phyloP scores from a whole-genome alignment of 2,888 invertebrate species.

The Melanotus villosus region DNA sequence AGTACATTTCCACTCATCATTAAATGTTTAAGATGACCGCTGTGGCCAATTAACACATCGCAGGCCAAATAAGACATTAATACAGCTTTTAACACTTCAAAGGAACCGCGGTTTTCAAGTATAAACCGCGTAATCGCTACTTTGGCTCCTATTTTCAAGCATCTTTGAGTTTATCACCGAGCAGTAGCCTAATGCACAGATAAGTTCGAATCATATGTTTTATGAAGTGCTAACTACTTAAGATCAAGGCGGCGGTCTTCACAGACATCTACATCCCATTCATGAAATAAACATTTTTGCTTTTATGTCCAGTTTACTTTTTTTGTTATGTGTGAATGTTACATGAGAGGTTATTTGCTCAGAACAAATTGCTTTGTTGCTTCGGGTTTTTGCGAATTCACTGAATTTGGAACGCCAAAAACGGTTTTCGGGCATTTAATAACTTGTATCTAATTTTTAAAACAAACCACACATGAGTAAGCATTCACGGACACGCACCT shows the following conservation, averaged over 20 bases:
- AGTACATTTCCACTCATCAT: slow-evolving; percentile 39
- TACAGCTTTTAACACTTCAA: slow-evolving; percentile 64
- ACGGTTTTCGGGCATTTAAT: background rate
- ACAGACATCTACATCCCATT: slow-evolving; percentile 13
- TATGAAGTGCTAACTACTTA: slow-evolving; percentile 66
- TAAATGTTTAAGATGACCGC: slow-evolving; percentile 49
- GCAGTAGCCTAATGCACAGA: slow-evolving; percentile 66
- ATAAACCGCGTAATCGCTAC: slow-evolving; percentile 55
- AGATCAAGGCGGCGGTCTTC: slow-evolving; percentile 59
- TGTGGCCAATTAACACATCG: slow-evolving; percentile 63
- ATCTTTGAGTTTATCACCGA: slow-evolving; percentile 44
- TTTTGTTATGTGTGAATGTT: slow-evolving; percentile 10
- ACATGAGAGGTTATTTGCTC: slow-evolving; percentile 6
- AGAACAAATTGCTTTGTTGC: background rate
- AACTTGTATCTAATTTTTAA: background rate
- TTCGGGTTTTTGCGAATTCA: background rate
- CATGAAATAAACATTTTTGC: slow-evolving; percentile 12
- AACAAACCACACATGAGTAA: background rate
- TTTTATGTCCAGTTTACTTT: background rate
- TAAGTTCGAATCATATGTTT: slow-evolving; percentile 66
- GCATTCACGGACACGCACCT: no score
- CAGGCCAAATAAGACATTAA: slow-evolving; percentile 64
- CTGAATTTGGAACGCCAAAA: background rate
- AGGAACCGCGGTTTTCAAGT: slow-evolving; percentile 53
- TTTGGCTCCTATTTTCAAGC: slow-evolving; percentile 55